Evolutionary conservation across 2,797 vertebrate species (phyloP).

Genomic region (Phataginus tricuspis): DNA sequence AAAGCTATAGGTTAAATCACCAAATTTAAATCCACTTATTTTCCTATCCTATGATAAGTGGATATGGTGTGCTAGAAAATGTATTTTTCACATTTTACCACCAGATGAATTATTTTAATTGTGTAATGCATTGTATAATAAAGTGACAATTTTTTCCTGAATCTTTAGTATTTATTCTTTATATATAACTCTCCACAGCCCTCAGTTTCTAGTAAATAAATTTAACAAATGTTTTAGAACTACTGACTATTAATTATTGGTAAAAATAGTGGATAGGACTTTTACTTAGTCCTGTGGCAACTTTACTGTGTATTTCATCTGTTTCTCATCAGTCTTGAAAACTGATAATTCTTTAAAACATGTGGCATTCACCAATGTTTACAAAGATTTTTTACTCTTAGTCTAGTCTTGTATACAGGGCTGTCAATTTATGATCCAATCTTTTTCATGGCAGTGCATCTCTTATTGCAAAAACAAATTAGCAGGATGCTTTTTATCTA

Average conservation of each 20-base stretch:
- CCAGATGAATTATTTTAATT: conserved; percentile 68
- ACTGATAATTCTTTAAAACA: conserved; percentile 68
- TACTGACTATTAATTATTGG: conserved; percentile 56
- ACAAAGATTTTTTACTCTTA: conserved; percentile 58
- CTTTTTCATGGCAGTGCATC: conserved; percentile 41
- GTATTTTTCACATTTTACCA: conserved; percentile 68
- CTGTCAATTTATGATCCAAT: conserved; percentile 41
- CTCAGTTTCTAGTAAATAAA: background rate
- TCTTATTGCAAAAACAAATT: conserved; percentile 49
- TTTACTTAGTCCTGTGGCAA: conserved; percentile 52
- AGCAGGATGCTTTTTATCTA: conserved; percentile 50
- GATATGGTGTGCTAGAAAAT: conserved; percentile 68
- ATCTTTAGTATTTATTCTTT: conserved; percentile 56
- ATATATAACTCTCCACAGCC: background rate
- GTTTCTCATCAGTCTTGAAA: conserved; percentile 70
- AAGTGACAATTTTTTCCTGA: background rate
- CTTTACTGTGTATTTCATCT: conserved; percentile 57
- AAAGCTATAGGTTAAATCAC: conserved; percentile 77
- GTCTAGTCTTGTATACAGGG: background rate
- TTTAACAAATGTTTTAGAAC: conserved; percentile 53
- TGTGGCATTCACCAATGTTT: conserved; percentile 54
- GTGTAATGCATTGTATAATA: conserved; percentile 55
- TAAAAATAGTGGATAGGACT: conserved; percentile 63
- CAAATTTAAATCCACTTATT: conserved; percentile 79
- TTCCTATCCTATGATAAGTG: conserved; percentile 69